phyloP scores from a whole-genome alignment of 2,113 vertebrate genomes.

The Triplophysa siluroides region DNA sequence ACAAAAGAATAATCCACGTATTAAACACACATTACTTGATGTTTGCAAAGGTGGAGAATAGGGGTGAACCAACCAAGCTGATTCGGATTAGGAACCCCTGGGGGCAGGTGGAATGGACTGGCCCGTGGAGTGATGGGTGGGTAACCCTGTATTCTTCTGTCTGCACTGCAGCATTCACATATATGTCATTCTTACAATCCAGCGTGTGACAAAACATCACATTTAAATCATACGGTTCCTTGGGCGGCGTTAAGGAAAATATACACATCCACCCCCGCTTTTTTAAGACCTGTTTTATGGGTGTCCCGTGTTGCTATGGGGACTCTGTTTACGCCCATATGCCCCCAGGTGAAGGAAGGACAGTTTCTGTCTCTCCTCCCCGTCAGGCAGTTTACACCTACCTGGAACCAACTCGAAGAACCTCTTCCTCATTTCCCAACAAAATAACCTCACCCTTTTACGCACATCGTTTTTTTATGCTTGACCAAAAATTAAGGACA shows the following conservation, averaged over 20 bases:
- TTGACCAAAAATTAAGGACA: too few species aligned
- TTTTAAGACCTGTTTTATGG: neutral
- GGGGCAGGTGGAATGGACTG: slow-evolving; percentile 84
- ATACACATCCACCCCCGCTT: neutral
- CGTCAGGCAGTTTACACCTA: neutral
- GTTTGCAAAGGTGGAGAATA: slow-evolving; percentile 69
- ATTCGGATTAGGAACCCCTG: slow-evolving; percentile 83
- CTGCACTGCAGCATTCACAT: too few species aligned
- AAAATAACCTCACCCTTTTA: neutral
- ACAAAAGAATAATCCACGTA: too few species aligned
- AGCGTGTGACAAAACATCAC: neutral
- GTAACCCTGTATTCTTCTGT: neutral
- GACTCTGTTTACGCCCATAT: slow-evolving; percentile 7
- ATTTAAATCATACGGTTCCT: neutral
- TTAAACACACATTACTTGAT: too few species aligned
- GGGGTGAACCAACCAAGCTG: slow-evolving; percentile 67
- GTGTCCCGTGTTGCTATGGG: neutral
- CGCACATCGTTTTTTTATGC: too few species aligned
- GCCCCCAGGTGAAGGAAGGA: neutral
- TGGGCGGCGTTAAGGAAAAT: neutral
- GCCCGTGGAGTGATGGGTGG: slow-evolving; percentile 72
- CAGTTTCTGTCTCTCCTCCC: neutral
- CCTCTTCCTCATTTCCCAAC: neutral
- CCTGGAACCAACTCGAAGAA: neutral
- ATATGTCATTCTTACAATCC: too few species aligned